phyloP scores from a whole-genome alignment of 2,797 vertebrate species.

The Phalanger gymnotis region DNA sequence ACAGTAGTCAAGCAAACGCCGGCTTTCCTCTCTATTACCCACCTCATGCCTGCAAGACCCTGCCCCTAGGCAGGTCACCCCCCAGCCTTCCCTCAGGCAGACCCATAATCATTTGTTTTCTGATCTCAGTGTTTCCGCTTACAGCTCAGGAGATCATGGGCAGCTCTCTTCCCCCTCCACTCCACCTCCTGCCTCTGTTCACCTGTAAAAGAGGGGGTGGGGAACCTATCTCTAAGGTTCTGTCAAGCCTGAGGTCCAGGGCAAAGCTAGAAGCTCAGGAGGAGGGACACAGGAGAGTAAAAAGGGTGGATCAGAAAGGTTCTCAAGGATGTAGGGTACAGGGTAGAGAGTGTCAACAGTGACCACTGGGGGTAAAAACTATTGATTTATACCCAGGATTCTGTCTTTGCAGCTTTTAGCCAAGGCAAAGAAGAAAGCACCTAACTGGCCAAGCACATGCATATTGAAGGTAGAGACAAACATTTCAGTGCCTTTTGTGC shows the following conservation, averaged over 20 bases:
- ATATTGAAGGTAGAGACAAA: not conserved
- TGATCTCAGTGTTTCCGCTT: not conserved
- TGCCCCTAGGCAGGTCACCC: not conserved
- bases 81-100: not conserved
- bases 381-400: not conserved
- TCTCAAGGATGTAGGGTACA: not conserved
- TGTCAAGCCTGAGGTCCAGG: not conserved
- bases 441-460: not conserved
- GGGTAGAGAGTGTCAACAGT: not conserved
- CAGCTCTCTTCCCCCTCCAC: not conserved
- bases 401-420: not conserved
- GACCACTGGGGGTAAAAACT: not conserved
- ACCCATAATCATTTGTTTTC: not conserved
- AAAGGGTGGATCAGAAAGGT: not conserved
- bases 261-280: not conserved
- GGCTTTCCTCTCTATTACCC: not conserved
- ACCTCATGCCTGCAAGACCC: not conserved
- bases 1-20: not conserved
- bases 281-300: not conserved
- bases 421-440: not conserved
- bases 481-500: not conserved
- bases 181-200: too few relatives aligned
- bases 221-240: not conserved
- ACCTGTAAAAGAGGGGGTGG: not conserved
- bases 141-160: not conserved